A percentile compares a stretch with the other conserved stretches of the same genome.
These are phyloP conservation scores for Rhopalosiphum nymphaeae DNA, from an alignment of 2,888 invertebrate genomes.

Conservation along the genomic window DNA sequence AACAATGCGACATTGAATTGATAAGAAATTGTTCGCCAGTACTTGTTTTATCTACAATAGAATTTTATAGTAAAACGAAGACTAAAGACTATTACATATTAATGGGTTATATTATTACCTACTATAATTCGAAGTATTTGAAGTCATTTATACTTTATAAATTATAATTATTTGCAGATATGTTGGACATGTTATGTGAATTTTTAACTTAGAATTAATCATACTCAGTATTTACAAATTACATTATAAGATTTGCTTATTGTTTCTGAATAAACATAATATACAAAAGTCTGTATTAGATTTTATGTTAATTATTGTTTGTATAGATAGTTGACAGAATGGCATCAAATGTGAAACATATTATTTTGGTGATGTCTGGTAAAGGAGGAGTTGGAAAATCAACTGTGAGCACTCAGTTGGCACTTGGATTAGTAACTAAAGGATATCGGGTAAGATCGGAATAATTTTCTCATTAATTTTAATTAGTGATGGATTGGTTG, in stretches of 20 bases:
- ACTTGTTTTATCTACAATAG: background rate
- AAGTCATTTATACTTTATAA: background rate
- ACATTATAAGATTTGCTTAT: background rate
- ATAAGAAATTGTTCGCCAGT: background rate
- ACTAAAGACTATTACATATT: too few species aligned
- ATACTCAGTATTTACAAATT: background rate
- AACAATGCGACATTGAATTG: background rate
- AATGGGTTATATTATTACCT: too few species aligned
- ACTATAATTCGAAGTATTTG: too few species aligned
- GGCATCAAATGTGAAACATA: constrained; percentile 85
- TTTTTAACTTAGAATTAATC: background rate
- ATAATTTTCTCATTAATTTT: background rate
- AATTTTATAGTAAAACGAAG: too few species aligned
- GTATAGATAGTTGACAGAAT: constrained; percentile 70
- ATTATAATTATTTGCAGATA: background rate
- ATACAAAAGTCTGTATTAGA: background rate
- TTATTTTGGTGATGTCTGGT: constrained; percentile 94
- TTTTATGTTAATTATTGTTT: background rate
- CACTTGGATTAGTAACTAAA: constrained; percentile 84
- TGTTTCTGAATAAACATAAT: background rate
- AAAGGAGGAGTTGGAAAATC: constrained; percentile 99
- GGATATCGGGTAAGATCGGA: constrained; percentile 83
- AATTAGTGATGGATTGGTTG: background rate
- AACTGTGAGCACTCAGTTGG: constrained; percentile 93
- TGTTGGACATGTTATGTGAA: background rate